Conservation (phyloP, 2,113 vertebrate genomes). For the Eupsittula cactorum region DNA sequence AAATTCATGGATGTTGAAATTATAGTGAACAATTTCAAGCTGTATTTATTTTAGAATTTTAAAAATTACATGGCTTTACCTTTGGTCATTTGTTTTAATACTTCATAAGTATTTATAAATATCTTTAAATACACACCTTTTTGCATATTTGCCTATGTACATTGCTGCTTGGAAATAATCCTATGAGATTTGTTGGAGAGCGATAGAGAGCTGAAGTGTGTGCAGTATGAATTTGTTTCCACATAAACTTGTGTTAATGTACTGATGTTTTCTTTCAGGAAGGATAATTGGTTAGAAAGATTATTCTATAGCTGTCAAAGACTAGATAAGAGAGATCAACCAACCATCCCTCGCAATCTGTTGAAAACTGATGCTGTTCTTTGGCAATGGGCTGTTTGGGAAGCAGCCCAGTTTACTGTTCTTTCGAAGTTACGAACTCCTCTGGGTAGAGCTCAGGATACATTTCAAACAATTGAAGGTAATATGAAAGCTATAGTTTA, state of each 20-base stretch:
- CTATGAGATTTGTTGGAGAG: neutral
- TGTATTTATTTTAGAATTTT: neutral
- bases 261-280: constrained; percentile 75
- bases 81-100: neutral
- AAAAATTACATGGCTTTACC: neutral
- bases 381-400: constrained; percentile 99
- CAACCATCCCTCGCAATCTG: constrained; percentile 83
- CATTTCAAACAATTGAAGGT: constrained; percentile 99
- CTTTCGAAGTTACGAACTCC: constrained; percentile 95
- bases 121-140: neutral
- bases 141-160: neutral
- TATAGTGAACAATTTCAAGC: neutral
- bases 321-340: constrained; percentile 87
- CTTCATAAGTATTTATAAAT: neutral
- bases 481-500: neutral
- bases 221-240: constrained; percentile 9
- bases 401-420: constrained; percentile 97
- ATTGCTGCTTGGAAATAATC: neutral
- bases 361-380: constrained; percentile 92
- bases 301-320: constrained; percentile 97
- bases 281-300: constrained; percentile 96
- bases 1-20: neutral
- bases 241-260: neutral
- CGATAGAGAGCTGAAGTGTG: neutral
- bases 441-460: constrained; percentile 95